phyloP scores from a whole-genome alignment of 2,113 vertebrate species.

The Pteronura brasiliensis region DNA sequence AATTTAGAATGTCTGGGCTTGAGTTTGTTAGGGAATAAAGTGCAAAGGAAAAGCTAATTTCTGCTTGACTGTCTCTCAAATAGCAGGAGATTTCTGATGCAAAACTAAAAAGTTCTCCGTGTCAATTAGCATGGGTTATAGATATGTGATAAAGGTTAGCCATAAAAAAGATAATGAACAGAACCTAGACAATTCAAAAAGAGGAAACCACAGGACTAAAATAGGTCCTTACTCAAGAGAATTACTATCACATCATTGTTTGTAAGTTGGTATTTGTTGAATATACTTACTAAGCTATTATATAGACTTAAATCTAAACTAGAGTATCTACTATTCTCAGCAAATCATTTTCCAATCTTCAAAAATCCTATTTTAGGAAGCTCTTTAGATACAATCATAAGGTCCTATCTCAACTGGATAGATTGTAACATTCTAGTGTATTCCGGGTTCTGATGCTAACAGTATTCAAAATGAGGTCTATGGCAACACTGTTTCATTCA shows the following conservation, averaged over 20 bases:
- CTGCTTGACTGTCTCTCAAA: background rate
- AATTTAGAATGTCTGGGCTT: background rate
- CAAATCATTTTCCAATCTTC: background rate
- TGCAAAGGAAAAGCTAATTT: background rate
- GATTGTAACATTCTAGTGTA: background rate
- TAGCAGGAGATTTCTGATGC: background rate
- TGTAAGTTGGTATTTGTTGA: background rate
- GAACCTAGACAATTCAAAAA: background rate
- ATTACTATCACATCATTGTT: background rate
- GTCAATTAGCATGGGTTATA: background rate
- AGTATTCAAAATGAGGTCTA: background rate
- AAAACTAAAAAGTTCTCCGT: background rate
- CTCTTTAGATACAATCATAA: background rate
- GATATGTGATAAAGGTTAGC: background rate
- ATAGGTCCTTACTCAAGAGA: background rate
- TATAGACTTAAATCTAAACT: background rate
- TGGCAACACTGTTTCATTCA: background rate
- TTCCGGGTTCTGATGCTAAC: background rate
- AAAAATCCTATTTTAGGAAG: slow-evolving; percentile 18
- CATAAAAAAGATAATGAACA: background rate
- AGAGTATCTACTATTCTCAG: background rate
- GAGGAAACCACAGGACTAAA: background rate
- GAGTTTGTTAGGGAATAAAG: background rate
- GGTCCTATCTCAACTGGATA: background rate
- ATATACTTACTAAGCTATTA: background rate